These are phyloP conservation scores for Auanema sp. DNA, from an alignment of 2,888 invertebrate genomes.

Conservation along the genomic window DNA sequence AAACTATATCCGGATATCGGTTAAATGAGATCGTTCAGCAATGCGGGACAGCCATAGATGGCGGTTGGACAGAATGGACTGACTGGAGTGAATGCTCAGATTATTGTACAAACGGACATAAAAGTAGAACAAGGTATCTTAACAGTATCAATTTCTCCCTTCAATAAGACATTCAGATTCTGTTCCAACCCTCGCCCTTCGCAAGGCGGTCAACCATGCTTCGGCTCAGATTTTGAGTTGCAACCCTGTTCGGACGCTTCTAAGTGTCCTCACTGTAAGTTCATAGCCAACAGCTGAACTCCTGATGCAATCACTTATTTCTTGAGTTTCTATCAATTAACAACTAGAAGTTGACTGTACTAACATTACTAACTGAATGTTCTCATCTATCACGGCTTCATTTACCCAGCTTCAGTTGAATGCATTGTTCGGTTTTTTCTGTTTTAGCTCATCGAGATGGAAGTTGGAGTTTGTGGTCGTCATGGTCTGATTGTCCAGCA, in stretches of 20 bases:
- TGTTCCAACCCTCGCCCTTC: conserved; percentile 59
- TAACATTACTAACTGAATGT: not conserved
- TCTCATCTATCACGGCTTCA: too few relatives aligned
- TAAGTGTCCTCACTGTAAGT: conserved; percentile 51
- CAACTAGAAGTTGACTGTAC: not conserved
- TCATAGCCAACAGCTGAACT: not conserved
- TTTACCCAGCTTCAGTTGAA: not conserved
- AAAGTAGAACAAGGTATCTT: conserved; percentile 54
- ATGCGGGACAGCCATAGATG: conserved; percentile 47
- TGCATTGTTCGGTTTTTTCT: conserved; percentile 18
- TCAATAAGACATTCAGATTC: conserved; percentile 34
- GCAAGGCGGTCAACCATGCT: conserved; percentile 58
- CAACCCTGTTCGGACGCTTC: conserved; percentile 50
- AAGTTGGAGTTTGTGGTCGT: conserved; percentile 55
- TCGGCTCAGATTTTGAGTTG: conserved; percentile 62
- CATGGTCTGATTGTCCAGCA: conserved; percentile 58
- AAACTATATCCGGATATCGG: not conserved
- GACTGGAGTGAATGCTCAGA: conserved; percentile 59
- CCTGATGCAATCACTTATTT: conserved; percentile 2
- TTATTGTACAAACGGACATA: conserved; percentile 55
- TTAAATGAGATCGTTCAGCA: conserved; percentile 10
- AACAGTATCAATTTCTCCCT: not conserved
- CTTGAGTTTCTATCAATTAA: not conserved
- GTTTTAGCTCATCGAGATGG: conserved; percentile 46
- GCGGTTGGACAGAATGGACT: conserved; percentile 61